These are phyloP conservation scores for Telmatochromis brachygnathus DNA, from an alignment of 2,113 vertebrate species.

Conservation along the genomic window DNA sequence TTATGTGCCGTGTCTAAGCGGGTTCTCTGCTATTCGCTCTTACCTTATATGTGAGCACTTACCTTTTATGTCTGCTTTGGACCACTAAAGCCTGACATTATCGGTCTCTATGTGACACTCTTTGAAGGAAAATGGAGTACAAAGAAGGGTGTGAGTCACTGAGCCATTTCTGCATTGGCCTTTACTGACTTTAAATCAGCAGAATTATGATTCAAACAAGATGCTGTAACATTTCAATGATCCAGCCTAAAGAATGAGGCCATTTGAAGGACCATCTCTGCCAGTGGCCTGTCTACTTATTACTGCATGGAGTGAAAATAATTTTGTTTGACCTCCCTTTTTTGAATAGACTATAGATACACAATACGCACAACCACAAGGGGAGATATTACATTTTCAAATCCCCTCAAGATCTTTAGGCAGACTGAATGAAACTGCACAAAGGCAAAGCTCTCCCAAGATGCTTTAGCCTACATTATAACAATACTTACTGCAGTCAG, in stretches of 20 bases:
- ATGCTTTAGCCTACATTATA: slow-evolving; percentile 43
- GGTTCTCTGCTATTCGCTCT: not conserved
- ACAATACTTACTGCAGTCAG: slow-evolving; percentile 13
- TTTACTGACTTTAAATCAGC: not conserved
- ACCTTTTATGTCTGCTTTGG: not conserved
- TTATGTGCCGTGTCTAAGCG: not conserved
- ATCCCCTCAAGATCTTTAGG: slow-evolving; percentile 11
- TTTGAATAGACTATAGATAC: not conserved
- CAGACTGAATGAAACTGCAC: slow-evolving; percentile 32
- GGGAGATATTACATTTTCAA: not conserved
- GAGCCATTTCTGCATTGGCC: not conserved
- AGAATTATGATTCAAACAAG: not conserved
- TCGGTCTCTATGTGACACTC: not conserved
- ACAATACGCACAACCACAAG: not conserved
- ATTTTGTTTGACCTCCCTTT: slow-evolving; percentile 7
- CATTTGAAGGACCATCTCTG: not conserved
- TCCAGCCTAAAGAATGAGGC: not conserved
- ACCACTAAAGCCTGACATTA: not conserved
- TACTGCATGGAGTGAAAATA: not conserved
- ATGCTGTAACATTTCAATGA: not conserved
- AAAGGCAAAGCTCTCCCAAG: slow-evolving; percentile 18
- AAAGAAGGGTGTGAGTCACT: not conserved
- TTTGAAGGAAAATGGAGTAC: not conserved
- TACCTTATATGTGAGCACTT: not conserved
- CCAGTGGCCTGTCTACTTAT: not conserved